Evolutionary conservation across 1,140 invertebrate genomes (phyloP).

Genomic region (Sogatella furcifera): DNA sequence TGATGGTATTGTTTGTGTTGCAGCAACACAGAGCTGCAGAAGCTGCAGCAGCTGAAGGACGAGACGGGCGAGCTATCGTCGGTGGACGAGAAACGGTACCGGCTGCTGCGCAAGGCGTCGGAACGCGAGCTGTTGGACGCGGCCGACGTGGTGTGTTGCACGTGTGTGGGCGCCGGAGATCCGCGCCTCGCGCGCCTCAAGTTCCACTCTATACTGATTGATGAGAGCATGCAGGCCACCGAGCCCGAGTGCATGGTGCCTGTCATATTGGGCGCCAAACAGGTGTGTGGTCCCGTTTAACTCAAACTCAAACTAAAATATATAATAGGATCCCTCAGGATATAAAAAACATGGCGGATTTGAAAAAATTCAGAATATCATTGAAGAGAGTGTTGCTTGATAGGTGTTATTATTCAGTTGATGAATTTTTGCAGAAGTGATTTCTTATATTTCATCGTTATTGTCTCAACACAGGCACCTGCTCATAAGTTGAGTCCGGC

Average conservation of each 20-base stretch:
- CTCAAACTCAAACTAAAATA: too few species aligned
- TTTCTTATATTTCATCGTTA: too few species aligned
- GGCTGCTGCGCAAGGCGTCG: slow-evolving; percentile 80
- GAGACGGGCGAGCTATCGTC: slow-evolving; percentile 92
- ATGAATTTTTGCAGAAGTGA: too few species aligned
- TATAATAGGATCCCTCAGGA: too few species aligned
- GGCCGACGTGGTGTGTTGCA: slow-evolving; percentile 98
- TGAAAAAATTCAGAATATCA: too few species aligned
- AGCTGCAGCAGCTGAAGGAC: slow-evolving; percentile 93
- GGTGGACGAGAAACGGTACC: slow-evolving; percentile 89
- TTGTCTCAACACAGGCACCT: too few species aligned
- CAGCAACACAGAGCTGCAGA: slow-evolving; percentile 80
- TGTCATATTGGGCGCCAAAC: slow-evolving; percentile 92
- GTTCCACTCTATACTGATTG: slow-evolving; percentile 95
- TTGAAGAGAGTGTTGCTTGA: too few species aligned
- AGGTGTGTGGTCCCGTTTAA: slow-evolving; percentile 30
- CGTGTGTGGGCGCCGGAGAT: slow-evolving; percentile 97
- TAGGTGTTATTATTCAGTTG: too few species aligned
- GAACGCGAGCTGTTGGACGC: slow-evolving; percentile 88
- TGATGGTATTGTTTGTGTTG: slow-evolving; percentile 12
- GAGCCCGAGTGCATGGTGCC: slow-evolving; percentile 99
- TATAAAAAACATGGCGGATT: too few species aligned
- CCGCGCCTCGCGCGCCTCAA: slow-evolving; percentile 81
- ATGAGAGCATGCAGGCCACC: slow-evolving; percentile 94
- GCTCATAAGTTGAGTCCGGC: too few species aligned